These are phyloP conservation scores for Sphinx pinastri DNA, from an alignment of 2,888 invertebrate species.

Conservation along the genomic window DNA sequence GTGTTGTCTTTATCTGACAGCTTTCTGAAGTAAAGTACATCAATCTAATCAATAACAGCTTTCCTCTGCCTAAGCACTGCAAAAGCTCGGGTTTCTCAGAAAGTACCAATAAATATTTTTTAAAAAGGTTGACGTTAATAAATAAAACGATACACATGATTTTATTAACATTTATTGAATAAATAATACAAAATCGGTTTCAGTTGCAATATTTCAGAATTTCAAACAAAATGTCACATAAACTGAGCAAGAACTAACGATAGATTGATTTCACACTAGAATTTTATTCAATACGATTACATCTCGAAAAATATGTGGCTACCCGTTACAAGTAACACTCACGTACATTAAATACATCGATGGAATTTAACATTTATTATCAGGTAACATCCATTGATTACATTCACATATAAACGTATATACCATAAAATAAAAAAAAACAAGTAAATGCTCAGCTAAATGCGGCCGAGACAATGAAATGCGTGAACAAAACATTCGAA, in stretches of 20 bases:
- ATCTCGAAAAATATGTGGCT: constrained; percentile 70
- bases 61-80: too few species aligned
- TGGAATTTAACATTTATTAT: constrained; percentile 59
- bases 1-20: too few species aligned
- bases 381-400: constrained; percentile 48
- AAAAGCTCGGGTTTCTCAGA: too few species aligned
- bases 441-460: constrained; percentile 68
- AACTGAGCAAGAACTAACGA: constrained; percentile 75
- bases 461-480: constrained; percentile 56
- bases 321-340: constrained; percentile 59
- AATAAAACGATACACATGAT: constrained; percentile 57
- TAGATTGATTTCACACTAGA: constrained; percentile 44
- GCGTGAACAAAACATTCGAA: constrained; percentile 45
- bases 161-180: constrained; percentile 84
- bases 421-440: constrained; percentile 34
- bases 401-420: constrained; percentile 35
- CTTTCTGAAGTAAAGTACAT: too few species aligned
- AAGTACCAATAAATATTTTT: too few species aligned
- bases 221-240: constrained; percentile 67
- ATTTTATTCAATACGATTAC: constrained; percentile 51
- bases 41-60: too few species aligned
- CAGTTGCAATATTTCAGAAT: constrained; percentile 70
- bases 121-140: too few species aligned
- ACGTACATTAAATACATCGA: constrained; percentile 65
- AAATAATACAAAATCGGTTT: constrained; percentile 82